Conservation (phyloP, 2,113 vertebrate genomes). For the Aldabrachelys gigantea region DNA sequence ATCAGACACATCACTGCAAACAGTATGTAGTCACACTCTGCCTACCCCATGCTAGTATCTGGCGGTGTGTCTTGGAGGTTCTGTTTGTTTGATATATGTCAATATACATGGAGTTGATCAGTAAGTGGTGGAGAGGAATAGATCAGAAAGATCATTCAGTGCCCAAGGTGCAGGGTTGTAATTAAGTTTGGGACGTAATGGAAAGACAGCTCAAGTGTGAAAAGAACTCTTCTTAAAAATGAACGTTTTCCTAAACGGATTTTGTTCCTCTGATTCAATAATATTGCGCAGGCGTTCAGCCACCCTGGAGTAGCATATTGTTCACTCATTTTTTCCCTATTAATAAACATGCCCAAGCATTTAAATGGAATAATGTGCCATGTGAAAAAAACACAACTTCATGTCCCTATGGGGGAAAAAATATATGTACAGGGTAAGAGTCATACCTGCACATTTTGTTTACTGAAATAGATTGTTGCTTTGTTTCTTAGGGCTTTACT, state of each 20-base stretch:
- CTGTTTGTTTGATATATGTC: neutral
- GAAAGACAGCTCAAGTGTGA: slow-evolving; percentile 28
- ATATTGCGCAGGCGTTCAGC: slow-evolving; percentile 52
- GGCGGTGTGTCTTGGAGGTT: neutral
- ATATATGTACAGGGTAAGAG: neutral
- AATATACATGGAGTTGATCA: accelerated
- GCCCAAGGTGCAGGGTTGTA: neutral
- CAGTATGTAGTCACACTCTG: neutral
- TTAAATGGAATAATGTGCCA: slow-evolving; percentile 54
- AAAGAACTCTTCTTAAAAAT: slow-evolving; percentile 31
- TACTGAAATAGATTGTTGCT: neutral
- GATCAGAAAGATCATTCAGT: accelerated
- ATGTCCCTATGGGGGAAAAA: neutral
- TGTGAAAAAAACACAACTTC: neutral
- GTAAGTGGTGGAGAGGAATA: accelerated
- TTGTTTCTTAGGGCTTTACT: neutral
- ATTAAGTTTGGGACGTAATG: neutral
- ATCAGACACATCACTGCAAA: neutral
- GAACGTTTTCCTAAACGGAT: slow-evolving; percentile 46
- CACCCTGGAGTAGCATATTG: slow-evolving; percentile 17
- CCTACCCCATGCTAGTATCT: neutral
- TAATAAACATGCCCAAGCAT: slow-evolving; percentile 54
- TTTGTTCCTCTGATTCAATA: slow-evolving; percentile 49
- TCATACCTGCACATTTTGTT: neutral
- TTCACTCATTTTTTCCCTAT: slow-evolving; percentile 64